Percentiles rank a stretch among this genome's conserved stretches.
Evolutionary conservation across 2,113 vertebrate species (phyloP).

Genomic region (Electrona antarctica): DNA sequence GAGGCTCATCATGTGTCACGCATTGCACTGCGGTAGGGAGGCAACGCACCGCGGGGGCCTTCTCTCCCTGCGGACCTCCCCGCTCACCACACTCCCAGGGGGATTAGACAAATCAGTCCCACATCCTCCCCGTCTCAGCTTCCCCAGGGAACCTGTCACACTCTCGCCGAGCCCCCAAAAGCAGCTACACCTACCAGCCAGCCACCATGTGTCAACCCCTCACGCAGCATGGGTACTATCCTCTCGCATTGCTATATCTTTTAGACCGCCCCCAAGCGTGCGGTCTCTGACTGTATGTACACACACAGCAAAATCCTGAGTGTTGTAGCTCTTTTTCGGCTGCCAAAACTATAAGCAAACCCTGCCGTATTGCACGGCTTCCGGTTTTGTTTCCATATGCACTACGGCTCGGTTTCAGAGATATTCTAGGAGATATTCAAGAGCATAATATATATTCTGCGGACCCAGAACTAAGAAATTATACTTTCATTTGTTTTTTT

Average conservation of each 20-base stretch:
- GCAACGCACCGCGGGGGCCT: neutral
- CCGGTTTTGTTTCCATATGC: too few relatives aligned
- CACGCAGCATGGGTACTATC: conserved; percentile 8
- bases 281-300: neutral
- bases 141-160: conserved; percentile 4
- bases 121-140: neutral
- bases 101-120: conserved; percentile 5
- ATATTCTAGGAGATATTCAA: too few relatives aligned
- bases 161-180: neutral
- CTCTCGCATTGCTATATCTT: conserved; percentile 19
- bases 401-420: too few relatives aligned
- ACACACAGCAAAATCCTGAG: too few relatives aligned
- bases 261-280: conserved; percentile 18
- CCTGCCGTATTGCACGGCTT: too few relatives aligned
- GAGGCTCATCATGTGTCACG: conserved; percentile 12
- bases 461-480: too few relatives aligned
- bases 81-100: conserved; percentile 1
- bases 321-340: too few relatives aligned
- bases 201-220: conserved; percentile 18
- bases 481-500: too few relatives aligned
- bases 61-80: conserved; percentile 4
- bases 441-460: too few relatives aligned
- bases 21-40: neutral
- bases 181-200: neutral
- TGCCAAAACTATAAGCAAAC: too few relatives aligned